Percentiles rank a stretch among this genome's conserved stretches.
Evolutionary conservation across 2,797 vertebrate species (phyloP).

Genomic region (Dromococcyx pavoninus): DNA sequence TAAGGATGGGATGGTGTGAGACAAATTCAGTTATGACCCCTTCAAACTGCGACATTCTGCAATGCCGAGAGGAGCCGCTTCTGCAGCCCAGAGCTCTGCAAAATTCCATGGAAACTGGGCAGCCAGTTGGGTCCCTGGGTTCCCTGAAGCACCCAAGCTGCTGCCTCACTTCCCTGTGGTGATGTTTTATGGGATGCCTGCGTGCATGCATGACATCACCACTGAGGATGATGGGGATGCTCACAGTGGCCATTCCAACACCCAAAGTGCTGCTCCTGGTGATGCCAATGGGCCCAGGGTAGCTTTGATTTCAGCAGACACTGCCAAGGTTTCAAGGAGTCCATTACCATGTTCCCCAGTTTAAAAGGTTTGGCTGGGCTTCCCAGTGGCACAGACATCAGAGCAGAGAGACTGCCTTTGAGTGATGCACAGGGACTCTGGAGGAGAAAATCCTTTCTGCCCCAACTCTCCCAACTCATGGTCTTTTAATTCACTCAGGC

Average conservation of each 20-base stretch:
- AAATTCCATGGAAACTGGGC: not conserved
- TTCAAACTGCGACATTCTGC: not conserved
- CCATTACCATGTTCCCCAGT: no score
- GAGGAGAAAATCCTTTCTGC: not conserved
- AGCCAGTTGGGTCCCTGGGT: no score
- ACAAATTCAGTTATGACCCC: not conserved
- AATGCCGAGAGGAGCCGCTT: not conserved
- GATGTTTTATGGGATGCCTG: not conserved
- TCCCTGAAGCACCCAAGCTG: not conserved
- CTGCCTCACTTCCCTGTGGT: not conserved
- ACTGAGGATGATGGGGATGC: accelerated
- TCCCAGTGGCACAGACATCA: not conserved
- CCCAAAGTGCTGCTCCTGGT: not conserved
- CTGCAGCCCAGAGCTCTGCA: not conserved
- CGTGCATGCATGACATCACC: no score
- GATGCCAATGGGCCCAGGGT: not conserved
- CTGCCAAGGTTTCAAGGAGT: no score
- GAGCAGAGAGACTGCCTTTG: not conserved
- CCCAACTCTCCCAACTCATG: not conserved
- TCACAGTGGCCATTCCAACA: not conserved
- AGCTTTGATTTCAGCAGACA: not conserved
- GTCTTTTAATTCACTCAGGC: not conserved
- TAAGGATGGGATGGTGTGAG: not conserved
- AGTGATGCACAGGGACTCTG: not conserved
- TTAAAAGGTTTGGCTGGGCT: not conserved